Evolutionary conservation across 2,113 vertebrate species (phyloP).

Genomic region (Gobiocypris rarus): DNA sequence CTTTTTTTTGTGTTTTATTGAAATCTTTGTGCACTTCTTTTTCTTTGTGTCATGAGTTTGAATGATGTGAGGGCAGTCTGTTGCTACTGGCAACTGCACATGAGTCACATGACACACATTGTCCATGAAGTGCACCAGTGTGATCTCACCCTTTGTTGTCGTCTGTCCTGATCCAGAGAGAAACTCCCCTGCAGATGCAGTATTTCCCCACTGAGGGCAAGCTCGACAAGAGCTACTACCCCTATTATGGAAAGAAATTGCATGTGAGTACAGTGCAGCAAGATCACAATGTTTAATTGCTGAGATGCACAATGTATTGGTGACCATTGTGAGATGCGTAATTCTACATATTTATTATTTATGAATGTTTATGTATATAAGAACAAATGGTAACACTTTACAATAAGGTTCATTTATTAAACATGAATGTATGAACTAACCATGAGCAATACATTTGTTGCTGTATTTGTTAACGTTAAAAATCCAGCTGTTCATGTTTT

Average conservation of each 20-base stretch:
- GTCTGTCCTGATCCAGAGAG: conserved; percentile 71
- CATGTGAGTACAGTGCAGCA: conserved; percentile 82
- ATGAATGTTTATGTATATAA: too few species aligned
- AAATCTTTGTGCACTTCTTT: conserved; percentile 2
- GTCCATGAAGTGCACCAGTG: background rate
- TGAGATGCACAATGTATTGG: background rate
- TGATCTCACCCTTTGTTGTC: conserved; percentile 23
- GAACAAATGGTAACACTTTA: too few species aligned
- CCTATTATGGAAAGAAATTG: conserved; percentile 89
- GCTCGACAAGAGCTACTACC: conserved; percentile 91
- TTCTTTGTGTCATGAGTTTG: conserved; percentile 20
- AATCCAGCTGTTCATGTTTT: too few species aligned
- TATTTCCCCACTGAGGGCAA: conserved; percentile 80
- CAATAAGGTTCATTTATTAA: too few species aligned
- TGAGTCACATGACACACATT: conserved; percentile 14
- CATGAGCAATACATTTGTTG: too few species aligned
- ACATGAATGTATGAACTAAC: too few species aligned
- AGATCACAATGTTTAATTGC: background rate
- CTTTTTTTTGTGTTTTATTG: background rate
- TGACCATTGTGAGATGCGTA: background rate
- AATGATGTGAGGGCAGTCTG: conserved; percentile 32
- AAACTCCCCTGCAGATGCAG: conserved; percentile 69
- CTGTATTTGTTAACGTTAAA: too few species aligned
- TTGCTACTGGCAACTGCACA: conserved; percentile 46
- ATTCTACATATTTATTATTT: background rate